These are phyloP conservation scores for Catonia carolina DNA, from an alignment of 2,888 invertebrate genomes.

Conservation along the genomic window DNA sequence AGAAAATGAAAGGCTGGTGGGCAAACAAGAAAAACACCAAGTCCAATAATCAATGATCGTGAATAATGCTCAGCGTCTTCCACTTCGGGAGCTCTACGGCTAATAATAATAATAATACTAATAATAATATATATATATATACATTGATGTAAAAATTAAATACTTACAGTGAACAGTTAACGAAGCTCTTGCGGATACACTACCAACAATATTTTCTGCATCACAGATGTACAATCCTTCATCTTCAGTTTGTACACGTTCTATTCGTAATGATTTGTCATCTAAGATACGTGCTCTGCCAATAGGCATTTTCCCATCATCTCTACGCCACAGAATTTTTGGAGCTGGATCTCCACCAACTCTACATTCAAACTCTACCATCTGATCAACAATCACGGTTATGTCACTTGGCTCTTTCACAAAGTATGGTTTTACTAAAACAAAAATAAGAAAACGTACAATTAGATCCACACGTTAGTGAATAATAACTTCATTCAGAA, in stretches of 20 bases:
- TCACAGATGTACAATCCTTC: slow-evolving; percentile 85
- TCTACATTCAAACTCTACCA: slow-evolving; percentile 79
- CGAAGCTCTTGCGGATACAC: slow-evolving; percentile 74
- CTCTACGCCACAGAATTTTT: slow-evolving; percentile 79
- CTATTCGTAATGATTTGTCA: slow-evolving; percentile 74
- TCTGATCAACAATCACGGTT: slow-evolving; percentile 74
- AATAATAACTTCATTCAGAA: no score
- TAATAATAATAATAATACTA: no score
- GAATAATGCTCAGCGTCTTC: no score
- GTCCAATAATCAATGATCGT: no score
- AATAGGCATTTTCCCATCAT: slow-evolving; percentile 78
- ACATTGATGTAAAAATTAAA: no score
- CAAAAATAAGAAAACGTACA: slow-evolving; percentile 26
- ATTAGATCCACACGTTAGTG: no score
- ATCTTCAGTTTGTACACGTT: slow-evolving; percentile 71
- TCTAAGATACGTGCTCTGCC: slow-evolving; percentile 68
- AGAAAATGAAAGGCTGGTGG: no score
- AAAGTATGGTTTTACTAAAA: slow-evolving; percentile 81
- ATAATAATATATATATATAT: no score
- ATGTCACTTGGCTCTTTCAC: slow-evolving; percentile 81
- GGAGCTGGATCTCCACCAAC: slow-evolving; percentile 87
- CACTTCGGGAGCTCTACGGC: no score
- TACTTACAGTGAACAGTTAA: slow-evolving; percentile 86
- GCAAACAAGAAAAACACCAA: no score
- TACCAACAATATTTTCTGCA: slow-evolving; percentile 83